Base-by-base conservation (phyloP, 2,888 invertebrate genomes). In the Smittia aterrima region DNA sequence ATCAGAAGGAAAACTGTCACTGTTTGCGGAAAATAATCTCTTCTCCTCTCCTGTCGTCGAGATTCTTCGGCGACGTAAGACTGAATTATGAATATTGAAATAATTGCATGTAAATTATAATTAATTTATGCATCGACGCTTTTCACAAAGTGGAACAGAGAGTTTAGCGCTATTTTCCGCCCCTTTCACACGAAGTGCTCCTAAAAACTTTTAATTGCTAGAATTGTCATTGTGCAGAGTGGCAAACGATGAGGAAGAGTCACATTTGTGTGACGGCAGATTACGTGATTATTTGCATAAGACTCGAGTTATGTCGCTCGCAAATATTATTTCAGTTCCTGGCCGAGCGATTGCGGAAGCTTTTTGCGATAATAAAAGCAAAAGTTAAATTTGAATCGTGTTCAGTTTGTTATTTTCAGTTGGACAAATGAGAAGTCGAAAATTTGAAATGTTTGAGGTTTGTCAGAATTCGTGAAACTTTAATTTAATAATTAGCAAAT, bases 171-270 rank as follows among this genome's bases (percentile, higher is more conserved):
- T 16, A n/a, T 41, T 41, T 67, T 6, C 47, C 41, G 11, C 66
- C 4, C 24, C 18, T 6, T 18, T 6, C 20, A 18, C 24, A 25
- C 24, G 24, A 16, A 11, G 16, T n/a, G 40, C 67, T 24, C 47
- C 22, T 20, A 67, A 67, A 67, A 67, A 67, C 41, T 67, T 67
- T 67, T 67, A 67, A 67, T 67, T 67, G 67, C 40, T 18, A 11
- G 67, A 67, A 40, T 9, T 22, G 32, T 38, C 22, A 25, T 64
- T 24, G n/a, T 13, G n/a, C 27, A n/a, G 32, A 32, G 32, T 67
- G 16, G 32, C 20, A 38, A 9, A 11, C 13, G 25, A 67, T 9
- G 24, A 67, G 67, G 67, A 67, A 67, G 24, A 41, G 67, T 13
- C 22, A 41, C 67, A 67, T 18, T 24, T 41, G 24, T 67, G 20